Conservation (phyloP, 2,797 vertebrate species). For the Sebastes oblongus region DNA sequence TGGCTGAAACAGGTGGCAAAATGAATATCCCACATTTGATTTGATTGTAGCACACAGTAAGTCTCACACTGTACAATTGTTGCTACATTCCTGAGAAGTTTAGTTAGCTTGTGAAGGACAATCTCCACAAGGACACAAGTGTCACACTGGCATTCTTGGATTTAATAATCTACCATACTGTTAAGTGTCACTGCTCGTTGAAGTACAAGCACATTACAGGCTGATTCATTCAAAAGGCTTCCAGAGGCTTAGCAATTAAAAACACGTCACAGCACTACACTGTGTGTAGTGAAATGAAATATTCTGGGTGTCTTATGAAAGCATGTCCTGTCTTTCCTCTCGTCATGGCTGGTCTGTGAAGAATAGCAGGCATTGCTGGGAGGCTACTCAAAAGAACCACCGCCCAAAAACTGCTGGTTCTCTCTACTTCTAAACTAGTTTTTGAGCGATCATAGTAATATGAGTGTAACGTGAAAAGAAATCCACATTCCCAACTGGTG, state of each 20-base stretch:
- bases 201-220: background rate
- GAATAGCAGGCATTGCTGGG: background rate
- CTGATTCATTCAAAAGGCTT: background rate
- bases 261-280: background rate
- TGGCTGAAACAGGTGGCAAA: constrained; percentile 19
- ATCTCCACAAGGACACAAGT: constrained; percentile 23
- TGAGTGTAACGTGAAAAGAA: background rate
- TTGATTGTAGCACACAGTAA: background rate
- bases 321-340: background rate
- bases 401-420: background rate
- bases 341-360: background rate
- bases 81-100: constrained; percentile 38
- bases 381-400: background rate
- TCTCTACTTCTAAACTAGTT: background rate
- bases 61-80: background rate
- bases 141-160: constrained; percentile 18
- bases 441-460: background rate
- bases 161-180: constrained; percentile 41
- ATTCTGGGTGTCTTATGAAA: background rate
- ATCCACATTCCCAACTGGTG: constrained; percentile 6
- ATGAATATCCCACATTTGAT: background rate
- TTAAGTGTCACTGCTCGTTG: background rate
- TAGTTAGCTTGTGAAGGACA: constrained; percentile 9
- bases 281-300: background rate
- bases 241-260: background rate